A percentile compares a stretch with the other conserved stretches of the same genome.
phyloP scores from a whole-genome alignment of 2,888 invertebrate genomes.

The Cryptophagus acutangulus region DNA sequence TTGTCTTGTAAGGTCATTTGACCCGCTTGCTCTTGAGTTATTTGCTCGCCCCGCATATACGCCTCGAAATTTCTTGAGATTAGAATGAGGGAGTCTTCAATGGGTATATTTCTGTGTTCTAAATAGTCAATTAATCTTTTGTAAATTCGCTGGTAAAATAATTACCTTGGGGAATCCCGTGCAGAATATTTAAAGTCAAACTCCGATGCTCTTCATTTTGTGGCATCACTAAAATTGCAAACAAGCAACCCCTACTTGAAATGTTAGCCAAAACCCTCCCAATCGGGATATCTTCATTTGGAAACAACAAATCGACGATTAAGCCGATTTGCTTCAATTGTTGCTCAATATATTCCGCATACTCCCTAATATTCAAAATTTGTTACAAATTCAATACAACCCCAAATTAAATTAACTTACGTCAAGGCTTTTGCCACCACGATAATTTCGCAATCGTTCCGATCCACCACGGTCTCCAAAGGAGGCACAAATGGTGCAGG shows the following conservation, averaged over 20 bases:
- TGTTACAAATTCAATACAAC: constrained; percentile 7
- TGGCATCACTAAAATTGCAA: constrained; percentile 80
- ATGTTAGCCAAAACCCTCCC: constrained; percentile 78
- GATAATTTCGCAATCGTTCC: constrained; percentile 88
- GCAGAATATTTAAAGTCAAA: constrained; percentile 83
- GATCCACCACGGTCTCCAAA: constrained; percentile 50
- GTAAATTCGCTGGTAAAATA: too few species aligned
- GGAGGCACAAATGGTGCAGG: constrained; percentile 38
- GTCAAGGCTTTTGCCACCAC: constrained; percentile 76
- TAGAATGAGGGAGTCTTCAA: constrained; percentile 82
- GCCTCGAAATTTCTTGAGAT: constrained; percentile 66
- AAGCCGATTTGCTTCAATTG: constrained; percentile 73
- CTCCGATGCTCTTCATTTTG: constrained; percentile 83
- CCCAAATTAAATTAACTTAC: constrained; percentile 54
- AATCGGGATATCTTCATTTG: constrained; percentile 83
- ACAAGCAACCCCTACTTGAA: constrained; percentile 81
- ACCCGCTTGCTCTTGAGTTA: constrained; percentile 31
- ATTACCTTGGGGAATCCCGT: constrained; percentile 86
- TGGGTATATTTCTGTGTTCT: constrained; percentile 95
- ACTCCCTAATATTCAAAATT: constrained; percentile 55
- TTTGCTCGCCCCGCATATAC: constrained; percentile 53
- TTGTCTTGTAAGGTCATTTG: constrained; percentile 44
- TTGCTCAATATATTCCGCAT: constrained; percentile 83
- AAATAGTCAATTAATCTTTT: too few species aligned
- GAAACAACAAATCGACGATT: constrained; percentile 82